Evolutionary conservation across 2,797 vertebrate genomes (phyloP), one percentile per base, ranked within the genome.

Genomic region (Poliocrania exsul): DNA sequence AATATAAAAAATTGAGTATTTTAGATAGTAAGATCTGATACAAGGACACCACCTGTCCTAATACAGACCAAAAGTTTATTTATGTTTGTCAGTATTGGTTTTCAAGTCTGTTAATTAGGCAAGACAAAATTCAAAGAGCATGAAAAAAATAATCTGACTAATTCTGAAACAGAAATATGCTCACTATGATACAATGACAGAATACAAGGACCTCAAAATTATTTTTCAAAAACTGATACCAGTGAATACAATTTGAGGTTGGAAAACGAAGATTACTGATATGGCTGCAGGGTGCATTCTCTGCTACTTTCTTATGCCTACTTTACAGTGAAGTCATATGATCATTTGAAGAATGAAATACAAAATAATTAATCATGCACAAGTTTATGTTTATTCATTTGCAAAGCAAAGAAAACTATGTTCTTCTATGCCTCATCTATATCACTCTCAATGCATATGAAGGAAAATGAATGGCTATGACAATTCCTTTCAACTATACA

Each of bases 171-270:
- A 54, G 12, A 78, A 81, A 73, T 33, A 69, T 26, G 18, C 11
- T 74, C 9, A 25, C 33, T 25, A 33, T 7, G 62, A 31, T 15
- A 37, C 4, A 72, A 26, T 35, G 46, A 57, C 1, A 2, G 3
- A 2, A 10, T 18, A 53, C 42, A 49, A 16, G 1, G 1, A 38
- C 3, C 16, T 50, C 1, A 65, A 54, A 60, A n/a, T 24, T 3
- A 29, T 60, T 86, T 88, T 40, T 42, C 18, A 61, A 35, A 49
- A 81, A 7, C 33, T 40, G 11, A 13, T 83, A 1, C 15, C 50
- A 47, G 1, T 33, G 10, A 53, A 82, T 67, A 58, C 1, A 56
- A 38, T 38, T 51, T 70, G 42, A 80, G 10, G 18, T 33, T 64
- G 42, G 50, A 75, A 65, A 84, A 21, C 3, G 47, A 13, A 24